Evolutionary conservation across 2,797 vertebrate species (phyloP).

Genomic region (Petrocephalus schoutedeni): DNA sequence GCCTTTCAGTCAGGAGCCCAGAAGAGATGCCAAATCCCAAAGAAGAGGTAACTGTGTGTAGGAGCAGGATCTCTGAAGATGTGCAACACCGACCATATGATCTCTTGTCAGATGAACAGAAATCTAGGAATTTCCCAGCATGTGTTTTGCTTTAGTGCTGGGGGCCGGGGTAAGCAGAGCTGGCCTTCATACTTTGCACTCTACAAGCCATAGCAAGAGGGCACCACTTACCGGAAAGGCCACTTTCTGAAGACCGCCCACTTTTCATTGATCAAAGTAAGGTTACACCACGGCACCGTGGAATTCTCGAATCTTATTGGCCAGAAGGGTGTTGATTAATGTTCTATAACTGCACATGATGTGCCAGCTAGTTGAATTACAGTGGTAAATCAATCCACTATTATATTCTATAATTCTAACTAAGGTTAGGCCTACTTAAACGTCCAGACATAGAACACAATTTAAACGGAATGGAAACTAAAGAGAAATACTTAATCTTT

Average conservation of each 20-base stretch:
- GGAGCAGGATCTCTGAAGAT: slow-evolving; percentile 3
- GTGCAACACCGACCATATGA: background rate
- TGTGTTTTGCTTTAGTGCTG: background rate
- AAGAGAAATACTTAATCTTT: background rate
- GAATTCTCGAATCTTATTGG: background rate
- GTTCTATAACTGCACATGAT: background rate
- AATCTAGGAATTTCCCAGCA: background rate
- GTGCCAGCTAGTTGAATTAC: background rate
- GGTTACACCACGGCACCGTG: background rate
- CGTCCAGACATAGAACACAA: background rate
- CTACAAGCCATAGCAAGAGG: background rate
- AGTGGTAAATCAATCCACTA: background rate
- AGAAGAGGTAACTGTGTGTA: background rate
- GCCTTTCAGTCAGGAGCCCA: background rate
- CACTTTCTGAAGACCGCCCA: background rate
- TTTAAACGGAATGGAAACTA: background rate
- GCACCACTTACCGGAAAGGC: background rate
- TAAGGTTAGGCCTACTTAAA: background rate
- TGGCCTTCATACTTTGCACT: background rate
- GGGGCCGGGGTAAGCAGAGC: background rate
- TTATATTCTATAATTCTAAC: background rate
- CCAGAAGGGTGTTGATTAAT: background rate
- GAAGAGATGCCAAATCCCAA: background rate
- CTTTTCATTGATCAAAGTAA: background rate
- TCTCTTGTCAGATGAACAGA: background rate